These are phyloP conservation scores for Troides helena DNA, from an alignment of 2,888 invertebrate genomes.

Conservation along the genomic window DNA sequence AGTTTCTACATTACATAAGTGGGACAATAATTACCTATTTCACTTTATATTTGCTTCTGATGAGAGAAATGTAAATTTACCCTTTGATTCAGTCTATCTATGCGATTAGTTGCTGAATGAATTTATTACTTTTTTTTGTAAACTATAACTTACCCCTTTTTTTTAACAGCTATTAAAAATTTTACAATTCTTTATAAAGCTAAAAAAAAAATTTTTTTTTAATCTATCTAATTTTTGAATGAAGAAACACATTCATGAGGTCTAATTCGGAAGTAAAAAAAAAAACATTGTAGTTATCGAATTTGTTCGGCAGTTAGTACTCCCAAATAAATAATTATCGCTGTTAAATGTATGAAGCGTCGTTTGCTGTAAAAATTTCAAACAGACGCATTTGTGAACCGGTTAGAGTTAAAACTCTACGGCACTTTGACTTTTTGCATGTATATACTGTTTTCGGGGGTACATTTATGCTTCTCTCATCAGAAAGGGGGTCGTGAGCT, in stretches of 20 bases:
- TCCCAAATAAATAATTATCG: not conserved
- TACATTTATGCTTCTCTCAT: conserved; percentile 3
- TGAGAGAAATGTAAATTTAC: conserved; percentile 1
- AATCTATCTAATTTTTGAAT: no score
- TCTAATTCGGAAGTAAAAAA: not conserved
- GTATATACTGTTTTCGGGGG: not conserved
- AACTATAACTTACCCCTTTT: not conserved
- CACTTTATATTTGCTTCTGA: not conserved
- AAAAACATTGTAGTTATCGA: not conserved
- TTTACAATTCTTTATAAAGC: not conserved
- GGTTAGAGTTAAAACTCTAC: not conserved
- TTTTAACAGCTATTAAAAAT: not conserved
- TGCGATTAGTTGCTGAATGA: not conserved
- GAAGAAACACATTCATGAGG: not conserved
- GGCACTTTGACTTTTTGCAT: not conserved
- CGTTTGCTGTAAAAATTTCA: not conserved
- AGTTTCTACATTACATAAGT: not conserved
- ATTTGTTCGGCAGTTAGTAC: not conserved
- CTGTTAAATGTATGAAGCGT: not conserved
- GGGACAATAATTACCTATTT: not conserved
- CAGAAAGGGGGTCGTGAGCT: conserved; percentile 13
- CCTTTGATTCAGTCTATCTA: not conserved
- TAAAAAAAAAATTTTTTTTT: no score
- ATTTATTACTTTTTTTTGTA: not conserved
- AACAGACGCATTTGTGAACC: not conserved